These are phyloP conservation scores for Solea solea DNA, from an alignment of 2,113 vertebrate species.

Conservation along the genomic window DNA sequence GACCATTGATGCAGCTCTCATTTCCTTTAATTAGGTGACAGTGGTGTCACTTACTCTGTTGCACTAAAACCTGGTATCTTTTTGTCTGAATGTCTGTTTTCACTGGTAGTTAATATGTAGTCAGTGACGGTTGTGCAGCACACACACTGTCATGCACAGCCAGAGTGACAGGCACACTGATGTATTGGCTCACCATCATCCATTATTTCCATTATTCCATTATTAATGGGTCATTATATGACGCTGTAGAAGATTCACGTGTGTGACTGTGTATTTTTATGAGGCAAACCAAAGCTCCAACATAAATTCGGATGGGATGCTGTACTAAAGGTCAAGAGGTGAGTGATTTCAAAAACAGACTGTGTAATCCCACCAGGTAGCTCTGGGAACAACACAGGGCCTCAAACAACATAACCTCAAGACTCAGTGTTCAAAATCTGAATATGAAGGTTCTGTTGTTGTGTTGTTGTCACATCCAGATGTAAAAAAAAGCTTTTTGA, in stretches of 20 bases:
- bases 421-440: too few species aligned
- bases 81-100: background rate
- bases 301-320: constrained; percentile 41
- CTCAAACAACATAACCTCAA: too few species aligned
- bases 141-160: background rate
- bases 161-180: background rate
- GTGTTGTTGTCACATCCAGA: too few species aligned
- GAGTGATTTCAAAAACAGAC: constrained; percentile 27
- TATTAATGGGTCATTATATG: too few species aligned
- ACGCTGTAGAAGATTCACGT: too few species aligned
- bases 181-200: background rate
- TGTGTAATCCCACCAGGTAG: too few species aligned
- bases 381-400: too few species aligned
- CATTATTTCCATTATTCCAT: background rate
- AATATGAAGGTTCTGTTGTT: too few species aligned
- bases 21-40: constrained; percentile 21
- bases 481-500: too few species aligned
- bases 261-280: too few species aligned
- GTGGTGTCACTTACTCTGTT: background rate
- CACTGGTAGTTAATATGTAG: background rate
- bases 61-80: background rate
- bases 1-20: constrained; percentile 26
- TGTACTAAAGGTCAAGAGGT: constrained; percentile 17
- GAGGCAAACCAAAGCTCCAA: constrained; percentile 9
- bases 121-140: background rate